Evolutionary conservation across 1,140 invertebrate genomes (phyloP).

Genomic region (Nasonia vitripennis): DNA sequence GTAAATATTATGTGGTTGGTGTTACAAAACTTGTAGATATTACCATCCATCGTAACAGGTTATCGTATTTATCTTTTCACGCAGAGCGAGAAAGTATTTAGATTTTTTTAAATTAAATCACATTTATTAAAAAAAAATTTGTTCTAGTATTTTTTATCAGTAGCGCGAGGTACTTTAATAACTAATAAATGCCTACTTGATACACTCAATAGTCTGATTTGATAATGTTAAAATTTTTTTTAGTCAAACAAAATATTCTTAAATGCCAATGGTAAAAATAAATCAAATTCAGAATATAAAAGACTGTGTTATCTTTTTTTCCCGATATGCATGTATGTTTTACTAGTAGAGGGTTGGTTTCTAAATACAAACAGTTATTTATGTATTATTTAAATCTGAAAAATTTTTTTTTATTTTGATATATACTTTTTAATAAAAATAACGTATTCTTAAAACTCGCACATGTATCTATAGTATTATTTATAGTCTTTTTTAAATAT

Average conservation of each 20-base stretch:
- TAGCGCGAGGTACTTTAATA: not conserved
- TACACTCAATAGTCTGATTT: slow-evolving; percentile 28
- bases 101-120: slow-evolving; percentile 6
- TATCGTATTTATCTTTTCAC: slow-evolving; percentile 17
- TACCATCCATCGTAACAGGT: not conserved
- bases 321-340: not conserved
- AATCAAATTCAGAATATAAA: slow-evolving; percentile 23
- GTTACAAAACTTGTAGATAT: slow-evolving; percentile 19
- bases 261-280: slow-evolving; percentile 39
- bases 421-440: slow-evolving; percentile 55
- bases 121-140: not conserved
- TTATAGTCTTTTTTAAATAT: slow-evolving; percentile 37
- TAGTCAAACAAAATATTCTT: slow-evolving; percentile 33
- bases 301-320: not conserved
- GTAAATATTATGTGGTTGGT: slow-evolving; percentile 31
- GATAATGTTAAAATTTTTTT: slow-evolving; percentile 30
- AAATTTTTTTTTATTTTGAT: slow-evolving; percentile 50
- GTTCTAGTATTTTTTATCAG: slow-evolving; percentile 15
- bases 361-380: slow-evolving; percentile 4
- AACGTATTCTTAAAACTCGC: slow-evolving; percentile 46
- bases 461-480: slow-evolving; percentile 31
- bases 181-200: not conserved
- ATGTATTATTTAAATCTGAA: slow-evolving; percentile 45
- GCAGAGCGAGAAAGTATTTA: slow-evolving; percentile 5
- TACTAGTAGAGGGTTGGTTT: not conserved